Evolutionary conservation across 2,113 vertebrate species (phyloP).

Genomic region (Oncorhynchus keta): DNA sequence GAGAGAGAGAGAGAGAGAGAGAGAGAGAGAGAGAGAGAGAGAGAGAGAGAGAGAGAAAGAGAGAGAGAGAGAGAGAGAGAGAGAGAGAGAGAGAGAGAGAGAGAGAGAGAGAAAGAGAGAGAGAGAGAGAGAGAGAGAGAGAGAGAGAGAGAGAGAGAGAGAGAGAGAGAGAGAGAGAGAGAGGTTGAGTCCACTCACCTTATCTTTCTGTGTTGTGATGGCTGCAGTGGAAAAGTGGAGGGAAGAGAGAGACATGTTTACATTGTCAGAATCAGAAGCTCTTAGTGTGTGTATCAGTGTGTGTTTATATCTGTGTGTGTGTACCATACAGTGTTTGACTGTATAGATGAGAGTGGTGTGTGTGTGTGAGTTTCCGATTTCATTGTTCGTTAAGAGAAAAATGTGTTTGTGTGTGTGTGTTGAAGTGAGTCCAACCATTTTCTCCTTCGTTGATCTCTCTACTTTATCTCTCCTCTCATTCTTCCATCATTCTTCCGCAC

Average conservation of each 20-base stretch:
- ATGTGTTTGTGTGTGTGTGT: neutral
- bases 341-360: neutral
- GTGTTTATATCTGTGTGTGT: neutral
- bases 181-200: neutral
- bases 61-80: neutral
- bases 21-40: neutral
- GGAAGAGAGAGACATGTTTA: neutral
- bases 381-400: neutral
- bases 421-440: neutral
- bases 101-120: neutral
- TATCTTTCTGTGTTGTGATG: neutral
- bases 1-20: neutral
- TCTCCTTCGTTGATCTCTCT: neutral
- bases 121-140: too few species aligned
- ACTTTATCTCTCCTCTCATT: constrained; percentile 6
- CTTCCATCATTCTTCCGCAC: neutral
- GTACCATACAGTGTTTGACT: too few species aligned
- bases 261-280: neutral
- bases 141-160: neutral
- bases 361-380: neutral
- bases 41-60: too few species aligned
- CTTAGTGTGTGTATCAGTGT: neutral
- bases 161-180: neutral
- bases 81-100: neutral
- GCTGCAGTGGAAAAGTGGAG: neutral